Percentiles rank a stretch among this genome's conserved stretches.
phyloP scores from a whole-genome alignment of 2,797 vertebrate species.

The Anisognathus igniventris region DNA sequence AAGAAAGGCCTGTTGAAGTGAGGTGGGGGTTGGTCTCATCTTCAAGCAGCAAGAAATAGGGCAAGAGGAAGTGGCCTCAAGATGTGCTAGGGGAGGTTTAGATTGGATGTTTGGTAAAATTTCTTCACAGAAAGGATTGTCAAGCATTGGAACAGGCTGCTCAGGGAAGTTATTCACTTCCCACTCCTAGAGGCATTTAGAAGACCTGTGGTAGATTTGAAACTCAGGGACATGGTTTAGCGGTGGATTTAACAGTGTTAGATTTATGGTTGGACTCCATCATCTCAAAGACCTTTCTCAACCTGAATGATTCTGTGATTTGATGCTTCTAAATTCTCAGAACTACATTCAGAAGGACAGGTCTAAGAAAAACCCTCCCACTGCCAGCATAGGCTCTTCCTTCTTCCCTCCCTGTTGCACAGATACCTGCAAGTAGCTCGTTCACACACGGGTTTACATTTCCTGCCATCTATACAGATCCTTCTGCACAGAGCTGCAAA shows the following conservation, averaged over 20 bases:
- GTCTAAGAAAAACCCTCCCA: background rate
- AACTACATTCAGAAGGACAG: background rate
- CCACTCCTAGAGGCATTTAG: background rate
- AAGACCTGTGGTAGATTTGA: rapidly evolving
- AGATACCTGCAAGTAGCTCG: background rate
- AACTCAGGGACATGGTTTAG: background rate
- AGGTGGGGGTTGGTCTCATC: background rate
- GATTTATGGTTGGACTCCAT: rapidly evolving
- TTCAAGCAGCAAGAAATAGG: background rate
- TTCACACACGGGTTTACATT: background rate
- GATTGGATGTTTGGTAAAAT: background rate
- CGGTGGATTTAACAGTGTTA: background rate
- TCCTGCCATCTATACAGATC: background rate
- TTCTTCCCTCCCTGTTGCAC: background rate
- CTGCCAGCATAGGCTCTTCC: background rate
- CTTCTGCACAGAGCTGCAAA: background rate
- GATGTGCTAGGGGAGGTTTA: background rate
- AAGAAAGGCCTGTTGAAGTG: background rate
- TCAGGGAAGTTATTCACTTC: background rate
- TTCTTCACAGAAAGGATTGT: background rate
- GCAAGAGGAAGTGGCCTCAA: background rate
- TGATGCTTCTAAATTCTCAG: background rate
- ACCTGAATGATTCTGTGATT: background rate
- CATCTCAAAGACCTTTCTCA: background rate
- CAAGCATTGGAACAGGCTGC: background rate